Conservation (phyloP, 2,113 vertebrate species). For the Oceanites oceanicus region DNA sequence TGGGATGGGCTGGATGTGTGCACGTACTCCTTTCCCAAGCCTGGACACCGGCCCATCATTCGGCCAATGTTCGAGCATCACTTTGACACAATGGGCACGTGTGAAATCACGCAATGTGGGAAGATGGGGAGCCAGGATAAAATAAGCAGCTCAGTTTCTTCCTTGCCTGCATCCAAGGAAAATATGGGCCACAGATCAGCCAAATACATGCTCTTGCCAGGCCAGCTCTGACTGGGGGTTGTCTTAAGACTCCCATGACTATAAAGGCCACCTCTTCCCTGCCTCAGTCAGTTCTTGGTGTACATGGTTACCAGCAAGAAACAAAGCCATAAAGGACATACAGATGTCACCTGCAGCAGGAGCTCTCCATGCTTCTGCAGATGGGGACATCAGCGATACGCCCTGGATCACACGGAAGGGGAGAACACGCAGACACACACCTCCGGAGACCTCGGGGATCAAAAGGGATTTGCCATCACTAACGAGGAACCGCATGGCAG, state of each 20-base stretch:
- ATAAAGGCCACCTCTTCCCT: not conserved
- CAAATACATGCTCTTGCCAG: not conserved
- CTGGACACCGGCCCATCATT: rapidly evolving
- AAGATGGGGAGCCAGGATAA: not conserved
- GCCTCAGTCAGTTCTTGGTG: not conserved
- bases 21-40: not conserved
- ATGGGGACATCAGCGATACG: rapidly evolving
- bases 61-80: not conserved
- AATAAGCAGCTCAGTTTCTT: not conserved
- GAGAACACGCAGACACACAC: rapidly evolving
- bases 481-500: rapidly evolving
- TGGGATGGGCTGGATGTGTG: not conserved
- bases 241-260: not conserved
- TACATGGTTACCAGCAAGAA: not conserved
- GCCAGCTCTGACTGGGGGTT: not conserved
- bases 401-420: not conserved
- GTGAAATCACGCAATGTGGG: rapidly evolving
- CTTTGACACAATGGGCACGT: slow-evolving; percentile 12
- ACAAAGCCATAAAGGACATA: not conserved
- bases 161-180: not conserved
- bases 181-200: not conserved
- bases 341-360: not conserved
- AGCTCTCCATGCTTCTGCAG: not conserved
- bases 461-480: not conserved
- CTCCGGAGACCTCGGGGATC: not conserved